Conservation (phyloP, 2,113 vertebrate species). For the Xiphophorus couchianus region DNA sequence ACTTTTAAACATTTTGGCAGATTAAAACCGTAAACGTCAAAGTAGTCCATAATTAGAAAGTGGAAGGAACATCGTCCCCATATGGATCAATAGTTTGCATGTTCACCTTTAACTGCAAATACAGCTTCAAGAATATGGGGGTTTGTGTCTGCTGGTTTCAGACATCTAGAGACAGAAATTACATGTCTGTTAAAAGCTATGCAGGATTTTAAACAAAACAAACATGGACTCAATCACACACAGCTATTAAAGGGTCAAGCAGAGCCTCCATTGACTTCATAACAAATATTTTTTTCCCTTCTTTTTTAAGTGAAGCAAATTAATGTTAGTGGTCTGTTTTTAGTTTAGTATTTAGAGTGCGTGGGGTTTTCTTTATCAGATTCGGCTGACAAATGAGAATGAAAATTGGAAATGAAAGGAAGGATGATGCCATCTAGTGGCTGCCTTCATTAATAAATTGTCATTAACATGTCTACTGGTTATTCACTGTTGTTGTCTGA, state of each 20-base stretch:
- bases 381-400: slow-evolving; percentile 44
- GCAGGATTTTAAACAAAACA: neutral
- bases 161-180: neutral
- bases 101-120: neutral
- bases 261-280: too few species aligned
- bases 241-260: neutral
- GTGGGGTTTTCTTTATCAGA: slow-evolving; percentile 4
- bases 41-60: too few species aligned
- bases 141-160: neutral
- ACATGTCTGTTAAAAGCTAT: neutral
- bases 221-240: neutral
- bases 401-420: slow-evolving; percentile 64
- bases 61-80: too few species aligned
- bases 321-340: neutral
- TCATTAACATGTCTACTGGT: slow-evolving; percentile 34
- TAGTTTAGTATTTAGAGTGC: slow-evolving; percentile 17
- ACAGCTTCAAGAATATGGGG: neutral
- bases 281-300: too few species aligned
- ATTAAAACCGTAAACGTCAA: too few species aligned
- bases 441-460: slow-evolving; percentile 27
- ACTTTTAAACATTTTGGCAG: too few species aligned
- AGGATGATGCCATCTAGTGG: slow-evolving; percentile 76
- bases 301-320: too few species aligned
- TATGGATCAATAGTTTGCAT: too few species aligned
- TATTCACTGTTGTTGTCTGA: slow-evolving; percentile 40